phyloP scores from a whole-genome alignment of 2,113 vertebrate genomes.

The Labeo catla region DNA sequence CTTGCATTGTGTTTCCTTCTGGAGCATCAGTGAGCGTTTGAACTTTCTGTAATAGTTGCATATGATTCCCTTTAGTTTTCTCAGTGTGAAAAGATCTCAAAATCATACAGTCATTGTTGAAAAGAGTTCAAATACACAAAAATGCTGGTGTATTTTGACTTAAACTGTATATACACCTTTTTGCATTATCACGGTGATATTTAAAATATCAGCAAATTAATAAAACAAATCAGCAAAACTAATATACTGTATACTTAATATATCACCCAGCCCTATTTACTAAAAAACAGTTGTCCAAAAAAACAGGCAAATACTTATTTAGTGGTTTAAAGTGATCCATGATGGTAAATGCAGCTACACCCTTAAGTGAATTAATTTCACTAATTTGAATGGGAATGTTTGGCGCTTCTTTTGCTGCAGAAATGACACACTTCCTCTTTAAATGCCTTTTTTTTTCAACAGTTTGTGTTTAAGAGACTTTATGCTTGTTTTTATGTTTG shows the following conservation, averaged over 20 bases:
- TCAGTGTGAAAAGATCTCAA: too few relatives aligned
- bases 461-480: neutral
- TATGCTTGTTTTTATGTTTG: neutral
- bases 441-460: neutral
- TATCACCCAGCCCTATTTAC: neutral
- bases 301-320: neutral
- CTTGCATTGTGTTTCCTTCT: too few relatives aligned
- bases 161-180: too few relatives aligned
- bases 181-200: neutral
- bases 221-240: too few relatives aligned
- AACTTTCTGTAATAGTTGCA: too few relatives aligned
- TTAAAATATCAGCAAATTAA: neutral
- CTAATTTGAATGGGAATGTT: neutral
- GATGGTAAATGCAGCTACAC: neutral
- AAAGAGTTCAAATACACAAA: too few relatives aligned
- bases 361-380: too few relatives aligned
- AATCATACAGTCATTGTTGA: too few relatives aligned
- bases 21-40: too few relatives aligned
- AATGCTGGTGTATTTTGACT: too few relatives aligned
- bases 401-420: neutral
- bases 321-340: neutral
- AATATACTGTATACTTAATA: neutral
- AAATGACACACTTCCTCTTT: conserved; percentile 42
- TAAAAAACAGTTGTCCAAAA: neutral
- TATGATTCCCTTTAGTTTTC: too few relatives aligned